phyloP scores from a whole-genome alignment of 2,113 vertebrate genomes.

The Apeltes quadracus region DNA sequence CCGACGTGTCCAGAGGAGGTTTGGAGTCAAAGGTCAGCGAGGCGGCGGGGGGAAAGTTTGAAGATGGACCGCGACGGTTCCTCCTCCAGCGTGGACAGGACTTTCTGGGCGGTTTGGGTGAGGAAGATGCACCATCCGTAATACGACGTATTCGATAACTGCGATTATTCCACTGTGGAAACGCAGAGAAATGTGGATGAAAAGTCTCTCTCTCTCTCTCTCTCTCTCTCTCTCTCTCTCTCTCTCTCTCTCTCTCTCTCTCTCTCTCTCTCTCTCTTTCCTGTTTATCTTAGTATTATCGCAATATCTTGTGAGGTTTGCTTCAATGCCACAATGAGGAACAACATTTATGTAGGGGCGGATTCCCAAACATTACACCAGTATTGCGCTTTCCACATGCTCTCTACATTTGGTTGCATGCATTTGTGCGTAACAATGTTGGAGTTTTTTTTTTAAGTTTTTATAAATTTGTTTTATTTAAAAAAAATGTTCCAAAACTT shows the following conservation, averaged over 20 bases:
- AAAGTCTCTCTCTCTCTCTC: background rate
- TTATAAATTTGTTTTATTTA: background rate
- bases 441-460: too few relatives aligned
- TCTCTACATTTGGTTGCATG: background rate
- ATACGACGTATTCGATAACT: background rate
- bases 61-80: conserved; percentile 70
- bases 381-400: background rate
- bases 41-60: background rate
- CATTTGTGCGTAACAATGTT: background rate
- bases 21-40: background rate
- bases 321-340: background rate
- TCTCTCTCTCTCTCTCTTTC: background rate
- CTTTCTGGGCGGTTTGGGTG: conserved; percentile 78
- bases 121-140: conserved; percentile 35
- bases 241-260: background rate
- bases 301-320: background rate
- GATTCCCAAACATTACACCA: background rate
- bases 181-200: background rate
- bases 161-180: background rate
- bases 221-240: background rate
- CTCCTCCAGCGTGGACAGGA: conserved; percentile 60
- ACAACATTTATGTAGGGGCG: background rate
- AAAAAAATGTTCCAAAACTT: background rate
- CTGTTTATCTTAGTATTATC: background rate
- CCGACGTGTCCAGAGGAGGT: background rate